Evolutionary conservation across 2,797 vertebrate species (phyloP), one percentile per base, ranked within the genome.

Genomic region (Cygnus olor): DNA sequence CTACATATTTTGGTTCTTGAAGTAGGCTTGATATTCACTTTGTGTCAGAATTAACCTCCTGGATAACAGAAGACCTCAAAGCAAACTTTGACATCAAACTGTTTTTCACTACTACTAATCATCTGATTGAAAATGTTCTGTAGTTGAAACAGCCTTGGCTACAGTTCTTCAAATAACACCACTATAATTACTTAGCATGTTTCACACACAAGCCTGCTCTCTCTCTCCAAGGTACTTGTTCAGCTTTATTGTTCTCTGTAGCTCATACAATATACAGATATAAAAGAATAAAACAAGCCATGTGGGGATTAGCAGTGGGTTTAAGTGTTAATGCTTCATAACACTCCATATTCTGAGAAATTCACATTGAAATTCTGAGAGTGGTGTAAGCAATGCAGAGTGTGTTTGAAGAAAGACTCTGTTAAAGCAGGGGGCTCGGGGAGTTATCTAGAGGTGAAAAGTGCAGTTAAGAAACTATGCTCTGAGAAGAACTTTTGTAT

Each of bases 311-410:
- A 97, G 90, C 54, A 88, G 76, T 80, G 84, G 73, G 74, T 96
- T 97, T 96, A 97, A 96, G 94, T 93, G 92, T 95, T 97, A 97
- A 97, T 96, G 88, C 89, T 96, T 91, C 85, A 57, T 76, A 97
- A 95, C 49, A 63, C 89, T 90, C 85, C 73, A 53, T 94, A 84
- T 94, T 96, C 80, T 93, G 79, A 95, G 77, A 92, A 96, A 97
- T 93, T 95, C 91, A 83, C 94, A 97, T 97, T 98, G 96, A 94
- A 95, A 97, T 97, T 97, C 91, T 78, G 85, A 87, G 40, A 92
- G 42, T 61, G n/a, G 16, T 14, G 80, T 82, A 89, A 88, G 32
- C 40, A 85, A 64, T 36, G 66, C 72, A 81, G 57, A 80, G 49
- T 93, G n/a, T 80, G 36, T 90, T 97, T 96, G 73, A 94, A 95